phyloP scores from a whole-genome alignment of 1,140 invertebrate species.

The Achroia grisella region DNA sequence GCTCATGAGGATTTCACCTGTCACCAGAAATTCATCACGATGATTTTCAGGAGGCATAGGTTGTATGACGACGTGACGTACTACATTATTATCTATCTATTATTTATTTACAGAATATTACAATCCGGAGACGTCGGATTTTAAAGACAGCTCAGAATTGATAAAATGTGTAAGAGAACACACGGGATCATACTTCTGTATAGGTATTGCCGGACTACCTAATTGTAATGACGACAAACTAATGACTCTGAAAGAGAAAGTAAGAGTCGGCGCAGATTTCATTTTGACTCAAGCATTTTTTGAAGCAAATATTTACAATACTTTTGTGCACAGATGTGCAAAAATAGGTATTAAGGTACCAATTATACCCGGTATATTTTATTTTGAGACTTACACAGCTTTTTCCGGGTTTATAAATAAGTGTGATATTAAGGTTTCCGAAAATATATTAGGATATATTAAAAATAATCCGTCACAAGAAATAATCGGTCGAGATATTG shows the following conservation, averaged over 20 bases:
- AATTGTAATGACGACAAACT: constrained; percentile 34
- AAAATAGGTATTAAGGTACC: constrained; percentile 35
- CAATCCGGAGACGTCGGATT: constrained; percentile 36
- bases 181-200: constrained; percentile 53
- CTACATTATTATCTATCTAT: neutral
- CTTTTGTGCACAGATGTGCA: constrained; percentile 39
- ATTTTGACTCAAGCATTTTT: constrained; percentile 66
- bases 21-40: too few species aligned
- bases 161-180: constrained; percentile 42
- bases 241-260: constrained; percentile 43
- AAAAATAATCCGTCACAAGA: constrained; percentile 12
- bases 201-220: constrained; percentile 58
- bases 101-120: constrained; percentile 45
- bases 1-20: too few species aligned
- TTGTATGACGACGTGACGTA: too few species aligned
- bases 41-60: too few species aligned
- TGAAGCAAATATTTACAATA: constrained; percentile 30
- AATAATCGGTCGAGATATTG: constrained; percentile 21
- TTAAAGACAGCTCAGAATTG: constrained; percentile 37
- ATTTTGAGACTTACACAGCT: constrained; percentile 39
- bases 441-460: constrained; percentile 20
- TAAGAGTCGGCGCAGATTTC: constrained; percentile 54
- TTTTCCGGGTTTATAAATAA: constrained; percentile 34
- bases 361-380: constrained; percentile 55
- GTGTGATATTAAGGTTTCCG: constrained; percentile 40